phyloP scores from a whole-genome alignment of 2,888 invertebrate species.

The Diaperis boleti region DNA sequence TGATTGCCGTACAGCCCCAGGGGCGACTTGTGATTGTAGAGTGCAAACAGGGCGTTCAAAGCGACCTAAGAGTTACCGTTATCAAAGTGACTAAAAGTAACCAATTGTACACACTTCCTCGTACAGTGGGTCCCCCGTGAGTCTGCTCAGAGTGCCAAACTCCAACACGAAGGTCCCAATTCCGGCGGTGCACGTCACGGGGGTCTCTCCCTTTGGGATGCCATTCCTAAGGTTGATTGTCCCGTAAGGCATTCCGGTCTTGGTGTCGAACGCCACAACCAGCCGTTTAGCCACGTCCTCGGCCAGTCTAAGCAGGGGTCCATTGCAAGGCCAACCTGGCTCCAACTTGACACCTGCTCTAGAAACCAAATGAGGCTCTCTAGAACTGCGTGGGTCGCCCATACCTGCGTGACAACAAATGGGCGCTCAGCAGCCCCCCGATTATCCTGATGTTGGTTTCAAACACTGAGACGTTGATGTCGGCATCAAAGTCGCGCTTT shows the following conservation, averaged over 20 bases:
- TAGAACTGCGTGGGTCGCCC: background rate
- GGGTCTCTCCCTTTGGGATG: slow-evolving; percentile 94
- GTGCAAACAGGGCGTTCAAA: slow-evolving; percentile 87
- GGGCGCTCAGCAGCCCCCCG: slow-evolving; percentile 96
- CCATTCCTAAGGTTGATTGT: slow-evolving; percentile 94
- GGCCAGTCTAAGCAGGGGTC: slow-evolving; percentile 91
- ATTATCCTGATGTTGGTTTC: slow-evolving; percentile 99
- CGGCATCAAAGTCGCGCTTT: slow-evolving; percentile 89
- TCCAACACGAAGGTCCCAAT: slow-evolving; percentile 97
- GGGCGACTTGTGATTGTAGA: slow-evolving; percentile 88
- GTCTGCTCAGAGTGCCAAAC: slow-evolving; percentile 92
- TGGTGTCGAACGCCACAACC: slow-evolving; percentile 90
- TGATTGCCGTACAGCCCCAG: slow-evolving; percentile 97
- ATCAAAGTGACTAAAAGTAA: background rate
- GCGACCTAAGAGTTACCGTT: slow-evolving; percentile 74
- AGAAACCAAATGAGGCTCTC: too few relatives aligned
- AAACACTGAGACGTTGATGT: slow-evolving; percentile 99
- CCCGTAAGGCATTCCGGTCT: slow-evolving; percentile 97
- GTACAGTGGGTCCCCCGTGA: slow-evolving; percentile 95
- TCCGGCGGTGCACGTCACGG: slow-evolving; percentile 97
- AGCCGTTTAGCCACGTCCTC: slow-evolving; percentile 94
- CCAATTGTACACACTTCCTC: slow-evolving; percentile 76
- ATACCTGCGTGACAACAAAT: slow-evolving; percentile 87
- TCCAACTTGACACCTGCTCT: slow-evolving; percentile 85
- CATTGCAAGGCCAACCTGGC: slow-evolving; percentile 98